phyloP scores from a whole-genome alignment of 1,140 invertebrate genomes.

The Cepaea nemoralis region DNA sequence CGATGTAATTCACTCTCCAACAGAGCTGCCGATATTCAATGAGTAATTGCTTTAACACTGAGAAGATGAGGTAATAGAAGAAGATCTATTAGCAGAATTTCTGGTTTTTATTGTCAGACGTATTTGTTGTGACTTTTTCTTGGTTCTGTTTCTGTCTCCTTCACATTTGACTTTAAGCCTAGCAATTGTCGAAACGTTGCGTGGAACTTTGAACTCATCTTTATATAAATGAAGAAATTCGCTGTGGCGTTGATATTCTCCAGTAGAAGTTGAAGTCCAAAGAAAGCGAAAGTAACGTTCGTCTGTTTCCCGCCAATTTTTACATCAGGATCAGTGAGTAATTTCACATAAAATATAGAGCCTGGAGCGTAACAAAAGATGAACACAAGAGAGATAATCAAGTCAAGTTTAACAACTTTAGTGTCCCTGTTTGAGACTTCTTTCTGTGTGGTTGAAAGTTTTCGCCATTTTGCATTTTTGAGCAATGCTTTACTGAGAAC shows the following conservation, averaged over 20 bases:
- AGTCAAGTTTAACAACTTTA: background rate
- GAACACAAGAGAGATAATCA: background rate
- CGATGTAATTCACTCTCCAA: too few relatives aligned
- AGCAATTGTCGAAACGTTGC: background rate
- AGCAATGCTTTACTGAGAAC: background rate
- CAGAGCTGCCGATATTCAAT: too few relatives aligned
- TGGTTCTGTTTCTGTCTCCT: too few relatives aligned
- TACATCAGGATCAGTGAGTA: background rate
- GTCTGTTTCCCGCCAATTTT: background rate
- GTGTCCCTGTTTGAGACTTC: background rate
- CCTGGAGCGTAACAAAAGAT: background rate
- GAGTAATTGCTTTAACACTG: too few relatives aligned
- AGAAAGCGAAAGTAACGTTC: background rate
- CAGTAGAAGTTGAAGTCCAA: background rate
- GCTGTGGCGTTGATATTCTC: background rate
- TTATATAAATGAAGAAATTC: constrained; percentile 13
- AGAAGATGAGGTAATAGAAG: too few relatives aligned
- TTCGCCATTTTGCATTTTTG: background rate
- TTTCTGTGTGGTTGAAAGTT: background rate
- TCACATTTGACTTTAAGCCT: background rate
- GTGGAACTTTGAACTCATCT: background rate
- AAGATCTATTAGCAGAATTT: too few relatives aligned
- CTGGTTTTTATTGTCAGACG: too few relatives aligned
- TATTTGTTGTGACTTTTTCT: too few relatives aligned
- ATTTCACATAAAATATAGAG: background rate